Percentiles rank a stretch among this genome's conserved stretches.
These are phyloP conservation scores for Lasioglossum vierecki DNA, from an alignment of 2,888 invertebrate genomes.

Conservation along the genomic window DNA sequence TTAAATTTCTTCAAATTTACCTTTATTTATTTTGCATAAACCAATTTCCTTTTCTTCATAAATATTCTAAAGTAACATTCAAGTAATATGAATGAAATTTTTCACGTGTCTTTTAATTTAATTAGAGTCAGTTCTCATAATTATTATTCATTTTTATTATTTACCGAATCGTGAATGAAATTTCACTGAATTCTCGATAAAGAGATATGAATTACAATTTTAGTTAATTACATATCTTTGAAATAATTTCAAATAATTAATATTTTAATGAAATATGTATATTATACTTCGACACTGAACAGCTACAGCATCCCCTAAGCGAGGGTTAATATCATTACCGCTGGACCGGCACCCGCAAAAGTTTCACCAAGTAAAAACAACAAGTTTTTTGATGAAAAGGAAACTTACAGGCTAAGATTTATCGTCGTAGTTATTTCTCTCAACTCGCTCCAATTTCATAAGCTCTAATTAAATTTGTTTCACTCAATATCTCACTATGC, in stretches of 20 bases:
- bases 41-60: too few species aligned
- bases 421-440: not conserved
- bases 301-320: not conserved
- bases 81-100: too few species aligned
- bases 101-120: too few species aligned
- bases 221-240: not conserved
- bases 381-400: conserved; percentile 11
- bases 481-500: not conserved
- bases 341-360: not conserved
- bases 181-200: not conserved
- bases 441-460: not conserved
- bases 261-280: not conserved
- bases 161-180: not conserved
- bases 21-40: too few species aligned
- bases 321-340: conserved; percentile 5
- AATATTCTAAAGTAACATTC: too few species aligned
- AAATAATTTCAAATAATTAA: not conserved
- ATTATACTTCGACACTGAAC: not conserved
- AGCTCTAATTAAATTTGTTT: conserved; percentile 16
- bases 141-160: not conserved
- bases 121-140: too few species aligned
- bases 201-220: not conserved
- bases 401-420: not conserved
- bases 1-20: not conserved
- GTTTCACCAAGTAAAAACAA: not conserved